A percentile compares a stretch with the other conserved stretches of the same genome.
These are phyloP conservation scores for Bolborhynchus lineola DNA, from an alignment of 2,113 vertebrate species.

Conservation along the genomic window DNA sequence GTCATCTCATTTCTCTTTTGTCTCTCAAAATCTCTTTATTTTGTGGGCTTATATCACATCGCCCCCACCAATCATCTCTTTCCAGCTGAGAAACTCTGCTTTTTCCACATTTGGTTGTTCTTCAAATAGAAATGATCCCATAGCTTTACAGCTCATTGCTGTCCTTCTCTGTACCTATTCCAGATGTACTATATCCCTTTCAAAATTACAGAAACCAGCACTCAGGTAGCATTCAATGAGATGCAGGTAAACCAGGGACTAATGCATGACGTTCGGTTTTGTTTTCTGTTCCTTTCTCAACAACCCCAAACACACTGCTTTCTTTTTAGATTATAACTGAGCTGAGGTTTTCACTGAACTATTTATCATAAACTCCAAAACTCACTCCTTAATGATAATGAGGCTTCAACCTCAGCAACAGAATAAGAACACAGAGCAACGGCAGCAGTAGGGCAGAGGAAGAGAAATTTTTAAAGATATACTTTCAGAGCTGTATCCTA, in stretches of 20 bases:
- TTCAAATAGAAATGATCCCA: background rate
- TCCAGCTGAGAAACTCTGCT: background rate
- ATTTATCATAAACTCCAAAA: background rate
- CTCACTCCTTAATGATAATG: background rate
- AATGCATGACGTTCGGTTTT: background rate
- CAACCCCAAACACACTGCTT: background rate
- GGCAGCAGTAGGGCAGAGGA: background rate
- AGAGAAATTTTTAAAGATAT: background rate
- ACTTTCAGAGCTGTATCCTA: background rate
- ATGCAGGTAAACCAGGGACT: background rate
- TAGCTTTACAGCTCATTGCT: background rate
- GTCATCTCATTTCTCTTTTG: background rate
- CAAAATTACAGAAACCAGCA: rapidly evolving
- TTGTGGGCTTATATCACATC: background rate
- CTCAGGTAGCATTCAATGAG: rapidly evolving
- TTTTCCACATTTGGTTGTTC: background rate
- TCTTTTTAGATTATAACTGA: background rate
- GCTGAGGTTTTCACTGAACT: background rate
- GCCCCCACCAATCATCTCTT: background rate
- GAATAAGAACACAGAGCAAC: background rate
- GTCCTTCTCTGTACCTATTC: background rate
- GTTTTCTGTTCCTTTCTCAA: background rate
- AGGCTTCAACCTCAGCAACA: background rate
- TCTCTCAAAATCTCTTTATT: background rate
- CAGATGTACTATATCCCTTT: background rate